Conservation (phyloP, 2,797 vertebrate genomes). For the Rhabdophis nuchalis region DNA sequence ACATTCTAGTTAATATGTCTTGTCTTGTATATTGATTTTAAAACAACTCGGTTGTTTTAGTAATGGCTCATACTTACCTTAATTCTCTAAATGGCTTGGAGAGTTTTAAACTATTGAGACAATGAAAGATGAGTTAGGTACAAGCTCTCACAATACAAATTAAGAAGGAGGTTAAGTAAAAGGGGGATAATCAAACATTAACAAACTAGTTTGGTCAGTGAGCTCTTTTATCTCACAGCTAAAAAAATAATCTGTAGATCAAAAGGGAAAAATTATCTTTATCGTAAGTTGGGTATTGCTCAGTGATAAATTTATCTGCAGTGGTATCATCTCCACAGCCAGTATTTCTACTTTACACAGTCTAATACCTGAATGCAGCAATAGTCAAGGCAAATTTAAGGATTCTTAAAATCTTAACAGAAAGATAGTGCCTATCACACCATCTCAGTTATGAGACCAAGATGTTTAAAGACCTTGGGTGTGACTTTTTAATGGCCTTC, state of each 20-base stretch:
- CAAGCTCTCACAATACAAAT: not conserved
- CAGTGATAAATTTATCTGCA: conserved; percentile 21
- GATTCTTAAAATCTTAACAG: not conserved
- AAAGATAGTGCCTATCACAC: not conserved
- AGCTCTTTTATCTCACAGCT: conserved; percentile 54
- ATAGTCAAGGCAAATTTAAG: not conserved
- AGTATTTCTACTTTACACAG: conserved; percentile 26
- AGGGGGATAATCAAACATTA: not conserved
- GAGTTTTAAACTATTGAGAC: not conserved
- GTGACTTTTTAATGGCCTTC: not conserved
- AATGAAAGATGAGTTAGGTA: not conserved
- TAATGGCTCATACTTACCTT: not conserved
- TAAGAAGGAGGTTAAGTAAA: not conserved
- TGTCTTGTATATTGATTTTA: not conserved
- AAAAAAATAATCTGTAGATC: conserved; percentile 13
- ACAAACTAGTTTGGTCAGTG: conserved; percentile 22
- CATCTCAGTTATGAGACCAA: fast-evolving
- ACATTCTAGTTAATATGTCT: not conserved
- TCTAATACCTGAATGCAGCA: conserved; percentile 30
- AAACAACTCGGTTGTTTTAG: not conserved
- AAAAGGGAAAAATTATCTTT: conserved; percentile 49
- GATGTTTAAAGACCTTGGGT: not conserved
- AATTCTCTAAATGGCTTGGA: not conserved
- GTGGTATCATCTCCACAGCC: conserved; percentile 11
- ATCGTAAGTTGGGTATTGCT: conserved; percentile 45